Conservation (phyloP, 2,797 vertebrate species). For the Cirrhinus mrigala region DNA sequence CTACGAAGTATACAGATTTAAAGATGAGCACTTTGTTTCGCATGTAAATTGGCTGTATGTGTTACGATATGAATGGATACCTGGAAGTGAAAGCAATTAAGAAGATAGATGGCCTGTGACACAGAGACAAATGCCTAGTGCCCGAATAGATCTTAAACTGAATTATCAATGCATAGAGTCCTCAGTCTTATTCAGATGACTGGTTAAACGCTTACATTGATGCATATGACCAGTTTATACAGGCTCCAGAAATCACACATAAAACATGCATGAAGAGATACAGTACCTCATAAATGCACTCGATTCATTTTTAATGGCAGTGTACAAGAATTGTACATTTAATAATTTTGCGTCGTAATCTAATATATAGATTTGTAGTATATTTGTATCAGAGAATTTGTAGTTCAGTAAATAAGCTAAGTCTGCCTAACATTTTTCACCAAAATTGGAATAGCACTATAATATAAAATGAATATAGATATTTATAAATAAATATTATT, state of each 20-base stretch:
- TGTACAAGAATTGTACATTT: background rate
- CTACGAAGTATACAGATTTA: slow-evolving; percentile 60
- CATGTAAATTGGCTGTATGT: slow-evolving; percentile 77
- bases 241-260: slow-evolving; percentile 41
- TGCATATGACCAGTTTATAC: slow-evolving; percentile 49
- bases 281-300: slow-evolving; percentile 15
- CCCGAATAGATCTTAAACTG: slow-evolving; percentile 48
- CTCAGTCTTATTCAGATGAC: slow-evolving; percentile 55
- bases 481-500: too few species aligned
- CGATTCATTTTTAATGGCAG: slow-evolving; percentile 24
- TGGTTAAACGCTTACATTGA: slow-evolving; percentile 43
- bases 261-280: slow-evolving; percentile 5
- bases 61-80: slow-evolving; percentile 71
- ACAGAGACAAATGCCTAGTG: slow-evolving; percentile 71
- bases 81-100: slow-evolving; percentile 81
- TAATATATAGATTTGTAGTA: background rate
- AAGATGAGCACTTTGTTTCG: slow-evolving; percentile 75
- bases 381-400: background rate
- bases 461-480: too few species aligned
- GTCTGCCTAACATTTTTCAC: background rate
- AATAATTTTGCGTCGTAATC: slow-evolving; percentile 4
- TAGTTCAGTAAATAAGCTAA: background rate
- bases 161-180: slow-evolving; percentile 52
- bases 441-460: background rate
- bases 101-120: slow-evolving; percentile 79